Conservation (phyloP, 2,888 invertebrate genomes). For the Cryptocephalus moraei region DNA sequence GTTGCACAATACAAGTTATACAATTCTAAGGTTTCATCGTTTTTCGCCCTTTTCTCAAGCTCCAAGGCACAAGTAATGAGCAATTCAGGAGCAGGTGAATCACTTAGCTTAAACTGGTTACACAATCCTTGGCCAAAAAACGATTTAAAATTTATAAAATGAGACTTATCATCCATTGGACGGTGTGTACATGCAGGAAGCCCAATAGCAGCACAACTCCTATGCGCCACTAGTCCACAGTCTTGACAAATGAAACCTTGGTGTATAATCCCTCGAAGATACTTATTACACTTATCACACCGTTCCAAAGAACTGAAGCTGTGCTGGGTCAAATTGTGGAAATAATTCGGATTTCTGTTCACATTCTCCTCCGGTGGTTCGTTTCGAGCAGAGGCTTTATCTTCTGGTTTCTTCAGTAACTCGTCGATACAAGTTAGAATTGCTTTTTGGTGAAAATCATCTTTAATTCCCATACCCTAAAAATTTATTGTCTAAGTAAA, state of each 20-base stretch:
- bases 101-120: conserved; percentile 48
- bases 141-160: conserved; percentile 28
- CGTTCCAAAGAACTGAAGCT: conserved; percentile 57
- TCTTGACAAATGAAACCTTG: conserved; percentile 64
- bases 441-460: conserved; percentile 61
- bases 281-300: conserved; percentile 65
- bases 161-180: conserved; percentile 26
- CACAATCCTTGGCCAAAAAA: conserved; percentile 55
- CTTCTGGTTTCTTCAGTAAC: conserved; percentile 37
- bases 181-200: conserved; percentile 40
- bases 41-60: conserved; percentile 48
- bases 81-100: conserved; percentile 46
- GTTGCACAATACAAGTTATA: conserved; percentile 57
- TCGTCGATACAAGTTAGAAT: conserved; percentile 59
- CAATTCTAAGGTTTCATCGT: conserved; percentile 45
- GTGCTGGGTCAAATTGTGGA: conserved; percentile 47
- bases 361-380: conserved; percentile 10
- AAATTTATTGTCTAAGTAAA: not conserved
- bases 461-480: conserved; percentile 64
- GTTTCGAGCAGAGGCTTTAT: conserved; percentile 12
- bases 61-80: conserved; percentile 47
- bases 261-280: conserved; percentile 56
- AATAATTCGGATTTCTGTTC: conserved; percentile 11
- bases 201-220: conserved; percentile 56
- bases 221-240: conserved; percentile 62